Conservation (phyloP, 2,797 vertebrate species). For the Thunnus albacares region DNA sequence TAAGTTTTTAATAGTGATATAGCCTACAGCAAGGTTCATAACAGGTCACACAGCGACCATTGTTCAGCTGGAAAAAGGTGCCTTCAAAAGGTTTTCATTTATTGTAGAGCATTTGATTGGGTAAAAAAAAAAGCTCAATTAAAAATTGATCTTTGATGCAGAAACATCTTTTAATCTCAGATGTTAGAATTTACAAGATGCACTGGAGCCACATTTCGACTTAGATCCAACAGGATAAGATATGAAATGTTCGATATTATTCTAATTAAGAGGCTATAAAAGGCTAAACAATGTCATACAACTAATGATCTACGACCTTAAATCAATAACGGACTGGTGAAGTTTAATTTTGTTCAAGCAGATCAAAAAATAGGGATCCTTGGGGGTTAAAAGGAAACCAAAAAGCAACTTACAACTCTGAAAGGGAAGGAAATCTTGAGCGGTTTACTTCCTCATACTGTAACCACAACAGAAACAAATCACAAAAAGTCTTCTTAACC, state of each 20-base stretch:
- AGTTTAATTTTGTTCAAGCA: not conserved
- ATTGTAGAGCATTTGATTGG: not conserved
- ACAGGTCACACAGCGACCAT: not conserved
- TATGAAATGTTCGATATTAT: not conserved
- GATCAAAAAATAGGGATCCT: not conserved
- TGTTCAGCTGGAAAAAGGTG: not conserved
- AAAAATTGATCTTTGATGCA: no score
- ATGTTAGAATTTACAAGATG: not conserved
- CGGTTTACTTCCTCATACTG: no score
- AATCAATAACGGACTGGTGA: not conserved
- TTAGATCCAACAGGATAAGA: not conserved
- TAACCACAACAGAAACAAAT: no score
- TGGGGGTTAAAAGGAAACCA: not conserved
- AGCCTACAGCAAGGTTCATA: constrained; percentile 14
- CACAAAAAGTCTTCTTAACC: no score
- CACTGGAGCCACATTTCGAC: not conserved
- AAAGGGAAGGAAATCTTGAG: not conserved
- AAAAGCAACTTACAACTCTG: not conserved
- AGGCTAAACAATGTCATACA: not conserved
- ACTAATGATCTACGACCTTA: not conserved
- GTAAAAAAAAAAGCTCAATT: no score
- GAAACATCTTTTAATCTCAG: not conserved
- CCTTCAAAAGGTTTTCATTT: not conserved
- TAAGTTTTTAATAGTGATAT: no score
- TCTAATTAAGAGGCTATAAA: not conserved